Evolutionary conservation across 1,140 invertebrate species (phyloP), one percentile per base, ranked within the genome.

Genomic region (Apis florea): DNA sequence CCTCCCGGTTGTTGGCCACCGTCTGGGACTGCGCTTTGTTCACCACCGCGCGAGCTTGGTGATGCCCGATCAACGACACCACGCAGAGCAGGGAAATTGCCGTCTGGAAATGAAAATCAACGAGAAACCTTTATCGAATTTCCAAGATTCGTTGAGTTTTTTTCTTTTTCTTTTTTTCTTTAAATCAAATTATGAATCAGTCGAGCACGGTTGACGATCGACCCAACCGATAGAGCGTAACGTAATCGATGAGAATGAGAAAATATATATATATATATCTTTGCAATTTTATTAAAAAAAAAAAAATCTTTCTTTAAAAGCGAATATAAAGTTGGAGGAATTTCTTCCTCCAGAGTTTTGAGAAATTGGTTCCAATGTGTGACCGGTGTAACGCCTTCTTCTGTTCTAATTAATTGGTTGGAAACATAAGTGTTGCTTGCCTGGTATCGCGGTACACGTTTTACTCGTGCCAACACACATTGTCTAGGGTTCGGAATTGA

Each of bases 61-160:
- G n/a, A n/a, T n/a, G 82, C 26, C 86, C 82, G 17, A 92, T 80
- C 68, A 93, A 72, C 68, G 93, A 73, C 40, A 92, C 79, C 63
- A 91, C 61, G 79, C 86, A 90, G 51, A 92, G 75, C 51, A 93
- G 70, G 51, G 82, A 85, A 26, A 90, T 68, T 79, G 82, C 63
- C 79, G 90, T 88, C 92, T 93, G 87, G 53, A 93, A n/a, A 93
- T 58, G 66, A 87, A 82, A 84, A 83, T 3, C 6, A 40, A 24
- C 51, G n/a, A n/a, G n/a, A n/a, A n/a, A n/a, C 6, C n/a, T 53
- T 11, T 21, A 8, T 75, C 49, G 10, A 63, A 70, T 3, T 54
- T 47, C 19, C 21, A 31, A 31, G 4, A 40, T 40, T 40, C 31
- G 4, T 40, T 0, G 31, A 40, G 5, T 40, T 40, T 5, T 40